Evolutionary conservation across 2,888 invertebrate species (phyloP), one percentile per base, ranked within the genome.

Genomic region (Neocrepidodera transversa): DNA sequence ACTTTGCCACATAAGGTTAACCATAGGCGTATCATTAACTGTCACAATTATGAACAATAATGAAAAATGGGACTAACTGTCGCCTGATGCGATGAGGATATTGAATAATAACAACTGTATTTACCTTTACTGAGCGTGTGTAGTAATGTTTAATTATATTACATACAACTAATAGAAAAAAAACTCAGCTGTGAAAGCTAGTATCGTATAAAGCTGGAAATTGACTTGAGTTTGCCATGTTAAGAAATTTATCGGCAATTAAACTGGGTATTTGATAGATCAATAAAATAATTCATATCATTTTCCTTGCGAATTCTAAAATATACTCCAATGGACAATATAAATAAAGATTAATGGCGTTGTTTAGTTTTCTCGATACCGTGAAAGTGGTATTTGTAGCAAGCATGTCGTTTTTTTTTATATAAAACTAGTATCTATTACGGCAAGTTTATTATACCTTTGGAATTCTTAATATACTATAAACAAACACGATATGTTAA

Each of bases 201-300:
- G n/a, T n/a, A n/a, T n/a, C n/a, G n/a, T n/a, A n/a, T n/a, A n/a
- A n/a, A n/a, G n/a, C n/a, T n/a, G n/a, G n/a, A n/a, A n/a, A n/a
- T n/a, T n/a, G n/a, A n/a, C n/a, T n/a, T n/a, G n/a, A n/a, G 40
- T 23, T 8, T 23, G 42, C 11, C 42, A 20, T 11, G 42, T 11
- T 13, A 3, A 23, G n/a, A 20, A 42, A 42, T 42, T 42, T 42
- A 42, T 42, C 42, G 42, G n/a, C 20, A 42, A 42, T 42, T 42
- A 42, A 10, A 42, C 20, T 5, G 42, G 20, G 42, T n/a, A 42
- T 42, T 42, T 42, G 23, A 42, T 42, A 42, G 23, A 42, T 18
- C 42, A 42, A 42, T 42, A 42, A 42, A 20, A 42, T 42, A 42
- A 42, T 42, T 42, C 42, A 42, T 23, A 42, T 42, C 20, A 42